Conservation (phyloP, 2,113 vertebrate species). For the Paraplagusia blochii region DNA sequence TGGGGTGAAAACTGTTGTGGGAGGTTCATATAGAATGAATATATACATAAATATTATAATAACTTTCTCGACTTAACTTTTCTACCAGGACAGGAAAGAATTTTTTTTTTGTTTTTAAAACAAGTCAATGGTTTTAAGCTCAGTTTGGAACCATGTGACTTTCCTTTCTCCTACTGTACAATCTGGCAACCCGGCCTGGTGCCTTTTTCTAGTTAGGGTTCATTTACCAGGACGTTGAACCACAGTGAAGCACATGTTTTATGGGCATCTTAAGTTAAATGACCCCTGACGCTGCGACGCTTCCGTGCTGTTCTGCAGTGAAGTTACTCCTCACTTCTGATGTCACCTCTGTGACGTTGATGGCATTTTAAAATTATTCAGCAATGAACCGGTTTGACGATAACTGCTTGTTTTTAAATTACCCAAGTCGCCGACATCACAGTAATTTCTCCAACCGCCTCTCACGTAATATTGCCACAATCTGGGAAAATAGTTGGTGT, state of each 20-base stretch:
- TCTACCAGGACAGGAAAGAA: too few species aligned
- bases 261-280: constrained; percentile 40
- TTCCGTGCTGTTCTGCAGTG: not conserved
- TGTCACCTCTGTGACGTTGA: constrained; percentile 17
- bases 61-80: too few species aligned
- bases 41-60: too few species aligned
- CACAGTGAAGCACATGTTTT: constrained; percentile 34
- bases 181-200: constrained; percentile 25
- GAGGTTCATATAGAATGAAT: too few species aligned
- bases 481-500: not conserved
- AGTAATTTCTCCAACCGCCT: not conserved
- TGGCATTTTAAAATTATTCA: not conserved
- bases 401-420: not conserved
- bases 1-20: too few species aligned
- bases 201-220: constrained; percentile 36
- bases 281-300: constrained; percentile 23
- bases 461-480: not conserved
- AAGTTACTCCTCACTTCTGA: constrained; percentile 2
- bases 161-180: constrained; percentile 12
- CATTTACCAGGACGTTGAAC: constrained; percentile 32
- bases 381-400: not conserved
- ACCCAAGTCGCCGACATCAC: not conserved
- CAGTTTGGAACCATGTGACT: too few species aligned
- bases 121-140: too few species aligned
- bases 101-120: too few species aligned